Base-by-base conservation (phyloP, 2,797 vertebrate genomes). In the Aldrovandia affinis region DNA sequence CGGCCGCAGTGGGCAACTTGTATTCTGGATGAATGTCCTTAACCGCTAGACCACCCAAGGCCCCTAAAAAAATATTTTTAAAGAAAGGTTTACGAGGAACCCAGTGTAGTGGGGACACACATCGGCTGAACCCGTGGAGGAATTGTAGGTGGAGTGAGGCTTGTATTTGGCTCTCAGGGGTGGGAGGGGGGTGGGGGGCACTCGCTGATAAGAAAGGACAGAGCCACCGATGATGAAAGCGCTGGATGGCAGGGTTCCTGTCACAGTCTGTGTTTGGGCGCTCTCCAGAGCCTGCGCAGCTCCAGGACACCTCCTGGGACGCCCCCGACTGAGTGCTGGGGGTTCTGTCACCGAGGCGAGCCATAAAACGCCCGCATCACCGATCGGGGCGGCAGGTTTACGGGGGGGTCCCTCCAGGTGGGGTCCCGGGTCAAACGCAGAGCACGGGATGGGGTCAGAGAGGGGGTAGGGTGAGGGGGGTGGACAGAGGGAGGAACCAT, bases 401-500 rank as follows among this genome's bases (percentile, higher is more conserved):
- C 20, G 81, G 88, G 87, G 85, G 78, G 79, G 88, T 92, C 89
- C 88, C n/a, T n/a, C n/a, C n/a, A n/a, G 89, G 83, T 81, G 5
- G 82, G 65, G 28, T 12, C 54, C 14, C 52, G 33, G 42, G 83
- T 92, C 90, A 89, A 86, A 63, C 86, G 86, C 82, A 84, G 90
- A 89, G 93, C 80, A 61, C 18, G 80, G 84, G 75, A 78, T 63
- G 84, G 81, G 83, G 90, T 92, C 87, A 39, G 59, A 10, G 1
- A 33, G 85, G 88, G 90, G 88, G 86, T 83, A 18, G 47, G 2
- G 28, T 68, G 12, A 15, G 36, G 68, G 68, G 68, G 68, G 82
- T 94, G 92, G 91, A 93, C 90, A 87, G 83, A 36, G 86, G 70
- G 85, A 89, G 89, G 89, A 90, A 86, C 89, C 88, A 54, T 6